Base-by-base conservation (phyloP, 2,888 invertebrate species). In the Petrolisthes cinctipes region DNA sequence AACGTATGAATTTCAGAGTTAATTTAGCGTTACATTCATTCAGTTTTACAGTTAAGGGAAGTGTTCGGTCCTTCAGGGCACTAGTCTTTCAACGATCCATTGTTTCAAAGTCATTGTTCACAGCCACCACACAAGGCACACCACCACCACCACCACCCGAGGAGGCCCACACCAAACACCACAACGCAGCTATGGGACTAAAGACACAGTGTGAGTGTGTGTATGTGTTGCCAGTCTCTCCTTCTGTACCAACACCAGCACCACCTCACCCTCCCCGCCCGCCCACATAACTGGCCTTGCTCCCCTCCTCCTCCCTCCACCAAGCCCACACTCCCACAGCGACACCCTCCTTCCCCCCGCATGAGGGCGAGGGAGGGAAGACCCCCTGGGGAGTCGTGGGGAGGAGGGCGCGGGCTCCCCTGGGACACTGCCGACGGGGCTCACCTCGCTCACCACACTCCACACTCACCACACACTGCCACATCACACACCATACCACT, bases 321-420 rank as follows among this genome's bases (percentile, higher is more conserved):
- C 83, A 73, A 14, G 54, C 75, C 37, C 79, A 81, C 66, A 75
- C 81, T 73, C 84, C 83, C 81, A 57, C 66, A 57, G 87, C 84
- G 73, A 61, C 81, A 68, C 83, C 83, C 83, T 66, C 84, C 75
- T 79, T 85, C 84, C 66, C 76, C 84, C 84, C 17, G 73, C 20
- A 20, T 66, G 53, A 53, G 66, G 79, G 79, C 37, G 56, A 68
- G 78, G 71, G 79, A 79, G 85, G 88, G 85, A 85, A 51, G 61
- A 80, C 82, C 53, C 85, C 85, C 85, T 61, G 51, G 88, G 76
- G 85, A 85, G 81, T 76, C 88, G 57, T 85, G 88, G 85, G 85
- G 82, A 79, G 85, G 82, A 76, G 85, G 85, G 82, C 66, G 14
- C 82, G 82, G 82, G 85, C 37, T 80, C 71, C 88, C 82, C 82